These are phyloP conservation scores for Stictocephala bisonia DNA, from an alignment of 2,888 invertebrate species.

Conservation along the genomic window DNA sequence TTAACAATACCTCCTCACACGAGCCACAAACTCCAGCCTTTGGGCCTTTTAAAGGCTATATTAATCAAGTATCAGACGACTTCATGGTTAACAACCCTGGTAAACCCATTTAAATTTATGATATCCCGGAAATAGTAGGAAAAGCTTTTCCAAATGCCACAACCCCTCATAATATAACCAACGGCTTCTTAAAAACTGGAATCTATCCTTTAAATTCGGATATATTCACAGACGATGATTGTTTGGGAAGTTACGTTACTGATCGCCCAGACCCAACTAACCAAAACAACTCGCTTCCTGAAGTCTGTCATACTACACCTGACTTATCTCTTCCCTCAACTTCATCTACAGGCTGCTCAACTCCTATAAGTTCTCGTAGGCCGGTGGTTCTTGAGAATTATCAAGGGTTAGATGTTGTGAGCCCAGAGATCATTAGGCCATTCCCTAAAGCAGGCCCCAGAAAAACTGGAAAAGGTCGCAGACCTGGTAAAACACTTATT, in stretches of 20 bases:
- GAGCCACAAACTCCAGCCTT: constrained; percentile 58
- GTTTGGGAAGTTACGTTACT: constrained; percentile 51
- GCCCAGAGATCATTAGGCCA: constrained; percentile 1
- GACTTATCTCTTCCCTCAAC: background rate
- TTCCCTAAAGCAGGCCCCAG: constrained; percentile 45
- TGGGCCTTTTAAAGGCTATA: constrained; percentile 58
- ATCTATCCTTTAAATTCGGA: constrained; percentile 57
- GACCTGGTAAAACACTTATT: no score
- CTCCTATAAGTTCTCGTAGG: background rate
- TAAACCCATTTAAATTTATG: constrained; percentile 59
- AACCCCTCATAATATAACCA: constrained; percentile 54
- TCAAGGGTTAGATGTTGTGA: background rate
- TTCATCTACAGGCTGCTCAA: constrained; percentile 14
- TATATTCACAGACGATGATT: constrained; percentile 48
- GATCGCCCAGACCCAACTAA: constrained; percentile 24
- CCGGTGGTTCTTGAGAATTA: background rate
- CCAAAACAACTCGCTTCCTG: no score
- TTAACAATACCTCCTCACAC: constrained; percentile 61
- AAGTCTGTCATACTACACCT: no score
- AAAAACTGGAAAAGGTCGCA: constrained; percentile 32
- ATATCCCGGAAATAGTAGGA: constrained; percentile 52
- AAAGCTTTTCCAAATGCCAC: constrained; percentile 48
- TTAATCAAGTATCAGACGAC: constrained; percentile 56
- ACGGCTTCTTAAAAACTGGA: constrained; percentile 59
- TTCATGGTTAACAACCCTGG: constrained; percentile 58